Evolutionary conservation across 2,113 vertebrate genomes (phyloP).

Genomic region (Pristiophorus japonicus): DNA sequence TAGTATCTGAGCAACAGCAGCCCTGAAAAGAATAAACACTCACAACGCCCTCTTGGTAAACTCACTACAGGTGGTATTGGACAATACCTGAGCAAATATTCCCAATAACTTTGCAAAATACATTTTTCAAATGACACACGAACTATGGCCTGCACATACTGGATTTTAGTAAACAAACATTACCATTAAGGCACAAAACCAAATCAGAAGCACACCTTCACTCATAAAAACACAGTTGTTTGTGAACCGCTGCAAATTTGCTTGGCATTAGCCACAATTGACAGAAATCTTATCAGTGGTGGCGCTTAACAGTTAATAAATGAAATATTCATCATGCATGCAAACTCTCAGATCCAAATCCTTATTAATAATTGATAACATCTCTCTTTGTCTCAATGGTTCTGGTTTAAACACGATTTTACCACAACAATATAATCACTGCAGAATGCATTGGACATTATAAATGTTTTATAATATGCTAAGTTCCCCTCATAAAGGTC

Average conservation of each 20-base stretch:
- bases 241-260: conserved; percentile 25
- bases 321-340: conserved; percentile 20
- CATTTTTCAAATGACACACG: conserved; percentile 12
- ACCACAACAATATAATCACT: conserved; percentile 35
- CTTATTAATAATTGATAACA: conserved; percentile 20
- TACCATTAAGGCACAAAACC: neutral
- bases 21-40: conserved; percentile 2
- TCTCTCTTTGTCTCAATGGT: conserved; percentile 25
- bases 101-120: neutral
- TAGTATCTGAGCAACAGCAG: conserved; percentile 20
- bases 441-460: conserved; percentile 19
- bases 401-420: conserved; percentile 5
- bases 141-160: neutral
- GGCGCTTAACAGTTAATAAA: conserved; percentile 20
- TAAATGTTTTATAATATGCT: conserved; percentile 28
- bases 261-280: neutral
- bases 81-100: neutral
- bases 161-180: neutral
- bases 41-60: conserved; percentile 25
- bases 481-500: neutral
- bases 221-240: neutral
- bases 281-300: conserved; percentile 24
- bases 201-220: conserved; percentile 18
- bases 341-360: conserved; percentile 3
- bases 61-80: neutral